Conservation (phyloP, 2,113 vertebrate genomes). For the Notothenia coriiceps region DNA sequence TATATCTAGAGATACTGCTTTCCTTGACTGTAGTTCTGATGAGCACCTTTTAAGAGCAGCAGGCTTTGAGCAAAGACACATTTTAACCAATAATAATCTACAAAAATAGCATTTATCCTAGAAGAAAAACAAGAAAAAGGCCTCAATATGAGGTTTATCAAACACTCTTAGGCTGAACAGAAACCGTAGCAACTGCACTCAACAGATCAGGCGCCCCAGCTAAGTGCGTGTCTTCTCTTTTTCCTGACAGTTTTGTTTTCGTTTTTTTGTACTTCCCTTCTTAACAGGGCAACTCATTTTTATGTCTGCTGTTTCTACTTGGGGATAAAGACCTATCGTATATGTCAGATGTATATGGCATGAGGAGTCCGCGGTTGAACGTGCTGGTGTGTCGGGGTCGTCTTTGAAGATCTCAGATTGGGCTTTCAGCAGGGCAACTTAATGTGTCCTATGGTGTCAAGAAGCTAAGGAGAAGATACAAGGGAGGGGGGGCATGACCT, state of each 20-base stretch:
- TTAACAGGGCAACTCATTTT: slow-evolving; percentile 86
- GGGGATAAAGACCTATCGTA: slow-evolving; percentile 28
- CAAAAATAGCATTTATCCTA: not conserved
- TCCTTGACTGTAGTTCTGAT: not conserved
- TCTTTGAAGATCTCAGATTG: slow-evolving; percentile 36
- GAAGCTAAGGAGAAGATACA: slow-evolving; percentile 23
- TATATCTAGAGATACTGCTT: not conserved
- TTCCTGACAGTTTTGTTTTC: slow-evolving; percentile 4
- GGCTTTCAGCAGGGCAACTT: slow-evolving; percentile 34
- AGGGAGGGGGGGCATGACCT: not conserved
- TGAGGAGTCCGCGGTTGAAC: slow-evolving; percentile 22
- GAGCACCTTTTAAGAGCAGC: not conserved
- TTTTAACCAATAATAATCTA: not conserved
- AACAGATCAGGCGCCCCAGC: slow-evolving; percentile 58
- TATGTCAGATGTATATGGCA: slow-evolving; percentile 33
- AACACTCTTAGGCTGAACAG: slow-evolving; percentile 1
- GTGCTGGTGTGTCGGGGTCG: slow-evolving; percentile 31
- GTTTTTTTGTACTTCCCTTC: slow-evolving; percentile 80
- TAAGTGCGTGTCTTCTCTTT: slow-evolving; percentile 42
- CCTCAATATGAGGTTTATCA: not conserved
- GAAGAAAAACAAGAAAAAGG: not conserved
- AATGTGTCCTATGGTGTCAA: slow-evolving; percentile 16
- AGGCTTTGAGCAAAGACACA: not conserved
- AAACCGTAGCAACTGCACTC: slow-evolving; percentile 77
- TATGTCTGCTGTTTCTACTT: slow-evolving; percentile 84